Percentiles rank a stretch among this genome's conserved stretches.
phyloP scores from a whole-genome alignment of 2,113 vertebrate species.

The Mastomys coucha region DNA sequence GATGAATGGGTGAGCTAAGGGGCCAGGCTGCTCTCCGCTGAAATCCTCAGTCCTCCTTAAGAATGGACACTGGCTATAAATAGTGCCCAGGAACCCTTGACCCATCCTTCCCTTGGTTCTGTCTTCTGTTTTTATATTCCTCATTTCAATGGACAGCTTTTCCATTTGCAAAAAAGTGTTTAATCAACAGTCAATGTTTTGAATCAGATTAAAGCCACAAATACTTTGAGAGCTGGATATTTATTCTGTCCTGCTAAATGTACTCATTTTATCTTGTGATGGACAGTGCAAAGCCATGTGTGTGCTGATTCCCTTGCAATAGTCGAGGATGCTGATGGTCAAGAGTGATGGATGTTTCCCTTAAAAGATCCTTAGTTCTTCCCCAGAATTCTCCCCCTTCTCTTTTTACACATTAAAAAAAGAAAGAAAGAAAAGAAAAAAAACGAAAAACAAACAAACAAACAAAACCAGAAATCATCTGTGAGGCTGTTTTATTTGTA shows the following conservation, averaged over 20 bases:
- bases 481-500: background rate
- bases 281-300: conserved; percentile 55
- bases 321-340: conserved; percentile 70
- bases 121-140: conserved; percentile 41
- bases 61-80: background rate
- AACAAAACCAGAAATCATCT: conserved; percentile 77
- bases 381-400: conserved; percentile 71
- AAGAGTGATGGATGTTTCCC: conserved; percentile 69
- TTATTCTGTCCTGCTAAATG: conserved; percentile 73
- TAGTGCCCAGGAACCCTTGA: conserved; percentile 11
- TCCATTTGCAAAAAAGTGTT: conserved; percentile 67
- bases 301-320: conserved; percentile 72
- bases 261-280: conserved; percentile 67
- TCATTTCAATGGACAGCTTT: conserved; percentile 57
- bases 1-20: background rate
- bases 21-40: background rate
- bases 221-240: conserved; percentile 73
- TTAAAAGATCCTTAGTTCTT: conserved; percentile 75
- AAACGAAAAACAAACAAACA: conserved; percentile 62
- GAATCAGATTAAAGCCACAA: conserved; percentile 78
- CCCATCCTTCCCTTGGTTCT: conserved; percentile 46
- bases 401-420: conserved; percentile 79
- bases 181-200: conserved; percentile 75
- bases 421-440: conserved; percentile 71
- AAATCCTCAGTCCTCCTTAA: background rate